These are phyloP conservation scores for Drosophila acutilabella DNA, from an alignment of 2,888 invertebrate species.

Conservation along the genomic window DNA sequence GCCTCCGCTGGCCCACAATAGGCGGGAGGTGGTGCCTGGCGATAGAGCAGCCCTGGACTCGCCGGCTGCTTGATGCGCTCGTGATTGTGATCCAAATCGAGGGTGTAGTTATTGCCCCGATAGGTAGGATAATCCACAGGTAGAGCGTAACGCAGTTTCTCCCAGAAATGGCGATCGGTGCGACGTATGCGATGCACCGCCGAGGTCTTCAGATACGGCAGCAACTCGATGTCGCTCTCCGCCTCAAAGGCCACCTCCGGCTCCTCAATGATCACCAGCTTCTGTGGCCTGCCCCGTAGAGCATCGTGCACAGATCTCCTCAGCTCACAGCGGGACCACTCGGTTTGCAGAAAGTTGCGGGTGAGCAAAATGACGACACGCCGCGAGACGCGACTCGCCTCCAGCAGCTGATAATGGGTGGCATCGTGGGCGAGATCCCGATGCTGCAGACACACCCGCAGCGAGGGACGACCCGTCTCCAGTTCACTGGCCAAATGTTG, in stretches of 20 bases:
- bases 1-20: slow-evolving; percentile 85
- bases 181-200: slow-evolving; percentile 90
- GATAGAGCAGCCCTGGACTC: slow-evolving; percentile 84
- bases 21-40: slow-evolving; percentile 85
- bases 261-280: slow-evolving; percentile 95
- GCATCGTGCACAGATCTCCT: slow-evolving; percentile 96
- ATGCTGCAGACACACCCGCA: slow-evolving; percentile 95
- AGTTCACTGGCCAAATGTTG: slow-evolving; percentile 94
- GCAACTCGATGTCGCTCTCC: slow-evolving; percentile 94
- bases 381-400: slow-evolving; percentile 94
- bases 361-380: slow-evolving; percentile 95
- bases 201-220: slow-evolving; percentile 95
- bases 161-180: slow-evolving; percentile 97
- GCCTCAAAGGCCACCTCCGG: slow-evolving; percentile 93
- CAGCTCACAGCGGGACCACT: slow-evolving; percentile 96
- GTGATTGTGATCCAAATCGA: slow-evolving; percentile 89
- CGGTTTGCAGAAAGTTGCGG: slow-evolving; percentile 95
- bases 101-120: slow-evolving; percentile 94
- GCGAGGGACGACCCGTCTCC: slow-evolving; percentile 91
- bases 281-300: slow-evolving; percentile 92
- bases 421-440: slow-evolving; percentile 92
- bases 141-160: slow-evolving; percentile 94
- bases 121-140: slow-evolving; percentile 90
- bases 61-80: slow-evolving; percentile 85
- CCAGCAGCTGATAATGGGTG: slow-evolving; percentile 87